Base-by-base conservation (phyloP, 35 echinoderm and acorn worm species). In the Heliocidaris erythrogramma region DNA sequence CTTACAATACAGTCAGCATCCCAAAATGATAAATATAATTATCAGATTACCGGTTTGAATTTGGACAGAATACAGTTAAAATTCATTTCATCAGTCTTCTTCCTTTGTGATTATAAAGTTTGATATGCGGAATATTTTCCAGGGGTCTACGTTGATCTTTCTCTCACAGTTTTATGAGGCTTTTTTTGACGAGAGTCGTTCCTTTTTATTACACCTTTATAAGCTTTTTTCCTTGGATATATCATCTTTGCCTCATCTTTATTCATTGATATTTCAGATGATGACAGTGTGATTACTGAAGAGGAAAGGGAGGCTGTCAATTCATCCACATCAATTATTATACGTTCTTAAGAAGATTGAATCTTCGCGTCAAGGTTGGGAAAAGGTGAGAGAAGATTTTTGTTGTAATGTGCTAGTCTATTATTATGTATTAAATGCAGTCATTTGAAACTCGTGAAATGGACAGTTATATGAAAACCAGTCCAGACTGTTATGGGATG, bases 201-300 rank as follows among this genome's bases (percentile, higher is more conserved):
- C 65, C 65, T 78, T 78, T 78, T 78, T 7, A 78, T 78, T 78
- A 78, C 65, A 78, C 14, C 27, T 78, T 78, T 78, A n/a, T n/a
- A 78, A 78, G 14, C 65, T 24, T 18, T 18, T 78, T 27, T 78
- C 65, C 21, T 21, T 27, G 21, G 27, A 9, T 24, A 78, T 78
- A 7, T 78, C 27, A 27, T n/a, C 65, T 24, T n/a, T 78, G 4
- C 27, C 65, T 78, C 65, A 78, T 78, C 65, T 78, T 78, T 78
- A 78, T 78, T 78, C 65, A 78, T 78, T n/a, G 17, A 78, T 78
- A 78, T 78, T 78, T 78, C 27, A 78, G 65, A 78, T 78, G 65
- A 78, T 27, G 18, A n/a, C 5, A 27, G 21, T 27, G 27, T 78
- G 18, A 78, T n/a, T 78, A 78, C 65, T 56, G 52, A 56, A 56